Percentiles rank a stretch among this genome's conserved stretches.
phyloP scores from a whole-genome alignment of 2,797 vertebrate species.

The Gadopsis marmoratus region DNA sequence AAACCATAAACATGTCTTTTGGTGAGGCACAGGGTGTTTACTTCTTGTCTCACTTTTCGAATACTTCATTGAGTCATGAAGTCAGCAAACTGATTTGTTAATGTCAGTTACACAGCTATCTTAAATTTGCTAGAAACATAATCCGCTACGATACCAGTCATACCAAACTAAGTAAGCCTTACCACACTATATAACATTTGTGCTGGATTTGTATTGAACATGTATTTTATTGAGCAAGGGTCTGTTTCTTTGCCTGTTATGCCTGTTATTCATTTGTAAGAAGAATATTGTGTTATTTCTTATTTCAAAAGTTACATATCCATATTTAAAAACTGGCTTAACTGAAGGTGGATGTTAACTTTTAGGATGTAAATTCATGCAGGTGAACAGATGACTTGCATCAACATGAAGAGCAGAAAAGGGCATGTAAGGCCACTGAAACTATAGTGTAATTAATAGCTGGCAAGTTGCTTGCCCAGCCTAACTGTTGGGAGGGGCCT shows the following conservation, averaged over 20 bases:
- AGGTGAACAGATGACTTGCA: slow-evolving; percentile 15
- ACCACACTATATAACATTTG: too few relatives aligned
- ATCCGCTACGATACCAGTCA: neutral
- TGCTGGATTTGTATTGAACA: too few relatives aligned
- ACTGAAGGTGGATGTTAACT: neutral
- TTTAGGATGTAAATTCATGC: slow-evolving; percentile 23
- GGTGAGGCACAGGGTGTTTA: neutral
- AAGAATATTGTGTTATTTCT: neutral
- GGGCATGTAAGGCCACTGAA: slow-evolving; percentile 46
- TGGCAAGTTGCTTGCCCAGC: slow-evolving; percentile 44
- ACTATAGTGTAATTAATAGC: slow-evolving; percentile 56
- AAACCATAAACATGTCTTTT: neutral
- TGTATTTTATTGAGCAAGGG: neutral
- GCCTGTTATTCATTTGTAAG: slow-evolving; percentile 11
- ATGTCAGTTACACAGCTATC: neutral
- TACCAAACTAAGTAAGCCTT: neutral
- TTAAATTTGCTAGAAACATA: neutral
- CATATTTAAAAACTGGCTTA: neutral
- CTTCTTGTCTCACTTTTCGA: neutral
- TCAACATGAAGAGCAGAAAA: slow-evolving; percentile 27
- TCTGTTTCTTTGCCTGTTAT: neutral
- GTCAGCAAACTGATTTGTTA: neutral
- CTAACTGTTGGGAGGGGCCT: slow-evolving; percentile 54
- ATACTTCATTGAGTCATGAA: neutral
- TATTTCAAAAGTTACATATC: neutral